Conservation (phyloP, 2,113 vertebrate species). For the Vulpes vulpes region DNA sequence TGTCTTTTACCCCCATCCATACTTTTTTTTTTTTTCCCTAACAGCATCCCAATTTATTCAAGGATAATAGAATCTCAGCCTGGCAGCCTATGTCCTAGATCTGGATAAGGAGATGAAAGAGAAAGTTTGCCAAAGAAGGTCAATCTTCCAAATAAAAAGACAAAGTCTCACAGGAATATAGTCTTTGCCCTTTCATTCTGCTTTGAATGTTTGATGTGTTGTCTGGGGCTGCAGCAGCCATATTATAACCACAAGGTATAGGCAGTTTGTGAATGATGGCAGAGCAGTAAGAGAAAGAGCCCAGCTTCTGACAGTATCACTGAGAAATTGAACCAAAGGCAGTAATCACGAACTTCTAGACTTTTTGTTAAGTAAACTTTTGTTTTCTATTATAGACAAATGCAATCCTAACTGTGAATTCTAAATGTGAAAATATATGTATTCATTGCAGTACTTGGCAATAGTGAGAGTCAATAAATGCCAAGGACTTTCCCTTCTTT, state of each 20-base stretch:
- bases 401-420: neutral
- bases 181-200: neutral
- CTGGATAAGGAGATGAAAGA: neutral
- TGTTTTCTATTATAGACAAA: neutral
- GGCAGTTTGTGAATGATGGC: neutral
- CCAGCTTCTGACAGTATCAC: neutral
- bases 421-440: neutral
- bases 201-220: conserved; percentile 17
- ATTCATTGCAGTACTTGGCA: neutral
- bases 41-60: neutral
- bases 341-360: neutral
- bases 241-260: neutral
- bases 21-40: neutral
- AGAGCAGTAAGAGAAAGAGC: neutral
- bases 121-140: neutral
- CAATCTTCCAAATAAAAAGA: conserved; percentile 38
- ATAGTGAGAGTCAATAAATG: neutral
- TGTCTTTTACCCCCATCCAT: neutral
- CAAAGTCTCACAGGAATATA: neutral
- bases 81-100: neutral
- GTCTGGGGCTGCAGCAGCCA: neutral
- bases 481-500: neutral
- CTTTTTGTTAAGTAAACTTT: conserved; percentile 10
- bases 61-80: neutral
- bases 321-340: neutral